Conservation (phyloP, 2,797 vertebrate genomes). For the Centroberyx gerrardi region DNA sequence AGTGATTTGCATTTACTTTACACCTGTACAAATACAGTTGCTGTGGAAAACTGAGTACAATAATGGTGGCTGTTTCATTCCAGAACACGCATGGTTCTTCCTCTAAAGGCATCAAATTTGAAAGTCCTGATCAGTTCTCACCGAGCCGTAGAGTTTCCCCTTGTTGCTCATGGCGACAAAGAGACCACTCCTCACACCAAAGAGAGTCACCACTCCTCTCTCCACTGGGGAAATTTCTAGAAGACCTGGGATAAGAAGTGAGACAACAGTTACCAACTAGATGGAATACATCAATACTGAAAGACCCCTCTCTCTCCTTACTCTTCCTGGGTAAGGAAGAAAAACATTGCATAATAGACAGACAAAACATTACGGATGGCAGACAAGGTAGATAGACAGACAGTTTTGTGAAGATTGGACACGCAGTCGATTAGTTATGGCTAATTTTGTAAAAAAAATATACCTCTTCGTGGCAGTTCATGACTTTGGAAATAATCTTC, state of each 20-base stretch:
- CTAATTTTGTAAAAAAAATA: no score
- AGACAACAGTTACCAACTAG: conserved; percentile 1
- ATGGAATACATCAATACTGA: background rate
- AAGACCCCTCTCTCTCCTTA: no score
- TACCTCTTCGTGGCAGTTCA: no score
- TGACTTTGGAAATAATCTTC: no score
- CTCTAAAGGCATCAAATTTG: background rate
- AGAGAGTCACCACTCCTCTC: conserved; percentile 94
- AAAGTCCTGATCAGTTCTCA: conserved; percentile 42
- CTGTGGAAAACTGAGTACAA: background rate
- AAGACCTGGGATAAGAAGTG: conserved; percentile 84
- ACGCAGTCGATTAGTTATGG: no score
- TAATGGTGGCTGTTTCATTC: background rate
- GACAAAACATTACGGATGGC: no score
- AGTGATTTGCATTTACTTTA: background rate
- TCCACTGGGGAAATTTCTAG: conserved; percentile 95
- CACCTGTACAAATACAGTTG: background rate
- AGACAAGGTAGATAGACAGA: no score
- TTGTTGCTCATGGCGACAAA: conserved; percentile 95
- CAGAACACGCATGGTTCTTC: background rate
- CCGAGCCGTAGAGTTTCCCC: conserved; percentile 77
- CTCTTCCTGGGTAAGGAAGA: no score
- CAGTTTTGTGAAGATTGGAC: no score
- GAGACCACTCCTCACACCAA: conserved; percentile 91
- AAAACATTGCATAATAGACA: no score